Base-by-base conservation (phyloP, 2,797 vertebrate genomes). In the Pangasius sanitwongsei region DNA sequence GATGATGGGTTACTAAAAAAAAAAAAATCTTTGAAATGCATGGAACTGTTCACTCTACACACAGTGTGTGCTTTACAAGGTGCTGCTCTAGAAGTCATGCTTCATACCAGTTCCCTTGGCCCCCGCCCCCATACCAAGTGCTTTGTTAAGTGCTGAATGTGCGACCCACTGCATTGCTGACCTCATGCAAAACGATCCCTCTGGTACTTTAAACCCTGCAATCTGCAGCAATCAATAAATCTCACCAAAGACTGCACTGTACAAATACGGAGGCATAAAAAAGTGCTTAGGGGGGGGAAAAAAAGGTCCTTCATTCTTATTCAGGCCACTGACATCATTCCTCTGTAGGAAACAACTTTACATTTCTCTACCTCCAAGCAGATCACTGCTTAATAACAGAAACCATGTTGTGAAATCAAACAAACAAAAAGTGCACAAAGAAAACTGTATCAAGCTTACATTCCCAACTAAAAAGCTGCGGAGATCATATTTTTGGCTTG, bases 201-300 rank as follows among this genome's bases (percentile, higher is more conserved):
- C 77, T 85, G 86, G 41, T 67, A 12, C 57, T 37, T 69, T n/a
- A 77, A 85, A 65, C 70, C 86, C 72, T 78, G 69, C 81, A 87
- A 89, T 83, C 48, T n/a, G 34, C 72, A 89, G 74, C 53, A 69
- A 80, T 77, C 87, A 86, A 75, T 85, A 85, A 83, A 87, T 63
- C 83, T 84, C 31, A 72, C 50, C 69, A 59, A 83, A 74, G 78
- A 78, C 83, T 55, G 37, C 70, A 92, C 92, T 91, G 93, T 94
- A 94, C 91, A 93, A 83, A 83, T 67, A 50, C 91, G 91, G 91
- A 92, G 92, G 94, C 93, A 94, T 94, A 94, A 94, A 61, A 89
- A 95, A 94, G 95, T 95, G 94, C 95, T 95, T 89, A 93, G 63
- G 82, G 59, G 93, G 86, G 88, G 90, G 91, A 94, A 90, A 90